Conservation (phyloP, 92 coral and sea anemone species). For the Phenganax stokvisi region DNA sequence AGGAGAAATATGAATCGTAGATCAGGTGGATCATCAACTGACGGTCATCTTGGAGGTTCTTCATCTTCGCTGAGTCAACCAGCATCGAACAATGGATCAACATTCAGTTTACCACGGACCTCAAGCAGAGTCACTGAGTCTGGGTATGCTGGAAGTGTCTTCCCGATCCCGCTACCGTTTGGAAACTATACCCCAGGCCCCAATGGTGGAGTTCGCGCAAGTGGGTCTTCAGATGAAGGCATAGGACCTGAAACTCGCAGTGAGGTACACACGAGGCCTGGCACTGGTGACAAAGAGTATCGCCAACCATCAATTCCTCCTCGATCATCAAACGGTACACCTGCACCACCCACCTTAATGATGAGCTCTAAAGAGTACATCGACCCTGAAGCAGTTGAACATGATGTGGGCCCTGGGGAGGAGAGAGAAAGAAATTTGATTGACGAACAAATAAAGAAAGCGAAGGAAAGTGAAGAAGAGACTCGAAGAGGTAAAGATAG, state of each 20-base stretch:
- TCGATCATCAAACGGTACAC: constrained; percentile 40
- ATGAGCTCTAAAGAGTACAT: constrained; percentile 12
- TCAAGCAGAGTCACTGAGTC: constrained; percentile 55
- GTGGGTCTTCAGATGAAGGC: constrained; percentile 41
- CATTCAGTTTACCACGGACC: constrained; percentile 81
- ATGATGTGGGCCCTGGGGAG: background rate
- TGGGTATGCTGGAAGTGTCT: constrained; percentile 20
- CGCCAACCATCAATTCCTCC: constrained; percentile 22
- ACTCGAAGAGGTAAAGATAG: constrained; percentile 25
- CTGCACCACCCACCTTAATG: constrained; percentile 17
- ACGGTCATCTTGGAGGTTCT: constrained; percentile 83
- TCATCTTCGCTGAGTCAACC: constrained; percentile 80
- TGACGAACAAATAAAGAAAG: background rate
- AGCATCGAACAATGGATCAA: constrained; percentile 79
- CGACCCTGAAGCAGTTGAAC: constrained; percentile 19
- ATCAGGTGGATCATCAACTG: constrained; percentile 83
- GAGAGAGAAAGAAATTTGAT: background rate
- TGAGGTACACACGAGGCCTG: background rate
- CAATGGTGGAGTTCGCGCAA: constrained; percentile 14
- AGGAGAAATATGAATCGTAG: constrained; percentile 8
- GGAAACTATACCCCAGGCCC: constrained; percentile 34
- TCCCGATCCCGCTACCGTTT: constrained; percentile 28
- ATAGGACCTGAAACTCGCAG: constrained; percentile 36
- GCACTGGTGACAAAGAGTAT: background rate
- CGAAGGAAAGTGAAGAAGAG: constrained; percentile 4